Conservation (phyloP, 2,797 vertebrate species). For the Eulemur albifrons region DNA sequence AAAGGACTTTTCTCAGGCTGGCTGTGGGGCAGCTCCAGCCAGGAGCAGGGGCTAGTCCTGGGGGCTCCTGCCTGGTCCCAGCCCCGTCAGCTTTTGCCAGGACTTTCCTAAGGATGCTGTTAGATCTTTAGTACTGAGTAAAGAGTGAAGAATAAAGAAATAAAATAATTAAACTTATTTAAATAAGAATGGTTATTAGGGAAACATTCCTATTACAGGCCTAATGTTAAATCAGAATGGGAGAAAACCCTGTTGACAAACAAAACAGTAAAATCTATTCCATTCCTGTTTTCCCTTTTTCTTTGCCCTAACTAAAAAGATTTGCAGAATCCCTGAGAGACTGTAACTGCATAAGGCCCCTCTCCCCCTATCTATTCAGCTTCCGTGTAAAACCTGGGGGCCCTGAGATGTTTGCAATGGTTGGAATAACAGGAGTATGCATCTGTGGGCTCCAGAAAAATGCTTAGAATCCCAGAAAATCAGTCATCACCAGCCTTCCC, state of each 20-base stretch:
- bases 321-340: background rate
- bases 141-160: background rate
- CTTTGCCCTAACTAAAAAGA: background rate
- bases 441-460: background rate
- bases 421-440: background rate
- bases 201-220: background rate
- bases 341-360: background rate
- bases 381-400: background rate
- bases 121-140: background rate
- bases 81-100: background rate
- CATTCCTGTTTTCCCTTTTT: background rate
- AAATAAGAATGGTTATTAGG: constrained; percentile 5
- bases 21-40: background rate
- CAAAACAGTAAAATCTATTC: background rate
- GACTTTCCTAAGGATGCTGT: background rate
- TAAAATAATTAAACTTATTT: background rate
- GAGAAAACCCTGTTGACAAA: background rate
- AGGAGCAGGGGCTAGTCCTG: background rate
- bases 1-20: background rate
- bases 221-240: background rate
- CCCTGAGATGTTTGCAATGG: background rate
- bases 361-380: background rate
- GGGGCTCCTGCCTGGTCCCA: background rate
- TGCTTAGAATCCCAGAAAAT: background rate
- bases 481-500: background rate